phyloP scores from a whole-genome alignment of 2,113 vertebrate genomes.

The Tonatia bakeri region DNA sequence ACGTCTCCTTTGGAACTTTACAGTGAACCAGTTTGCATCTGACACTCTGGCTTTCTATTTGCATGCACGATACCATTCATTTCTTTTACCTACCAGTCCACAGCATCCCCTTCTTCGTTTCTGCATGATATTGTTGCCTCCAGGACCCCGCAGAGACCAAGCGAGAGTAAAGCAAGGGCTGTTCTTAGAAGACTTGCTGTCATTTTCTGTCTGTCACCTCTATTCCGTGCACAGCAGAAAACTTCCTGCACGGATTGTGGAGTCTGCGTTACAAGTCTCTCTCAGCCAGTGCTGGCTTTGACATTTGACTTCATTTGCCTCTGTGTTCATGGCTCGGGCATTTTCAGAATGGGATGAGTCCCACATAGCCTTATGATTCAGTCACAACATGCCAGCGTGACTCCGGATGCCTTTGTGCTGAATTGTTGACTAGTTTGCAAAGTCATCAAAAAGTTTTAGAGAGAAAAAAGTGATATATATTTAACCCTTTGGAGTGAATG shows the following conservation, averaged over 20 bases:
- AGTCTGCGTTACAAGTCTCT: not conserved
- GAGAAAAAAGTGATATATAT: not conserved
- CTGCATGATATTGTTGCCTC: constrained; percentile 86
- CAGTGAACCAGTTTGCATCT: not conserved
- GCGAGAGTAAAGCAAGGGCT: constrained; percentile 47
- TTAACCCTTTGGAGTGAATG: constrained; percentile 24
- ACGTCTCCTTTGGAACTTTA: not conserved
- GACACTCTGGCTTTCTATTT: not conserved
- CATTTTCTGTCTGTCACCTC: constrained; percentile 67
- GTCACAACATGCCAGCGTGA: constrained; percentile 60
- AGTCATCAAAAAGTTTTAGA: constrained; percentile 51
- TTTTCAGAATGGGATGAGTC: not conserved
- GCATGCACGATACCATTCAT: accelerated
- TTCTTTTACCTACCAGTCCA: constrained; percentile 91
- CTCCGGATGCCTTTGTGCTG: constrained; percentile 25
- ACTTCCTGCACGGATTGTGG: not conserved
- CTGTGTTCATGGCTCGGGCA: not conserved
- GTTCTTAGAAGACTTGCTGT: not conserved
- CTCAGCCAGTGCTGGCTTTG: not conserved
- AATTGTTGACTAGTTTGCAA: constrained; percentile 36
- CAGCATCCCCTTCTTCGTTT: constrained; percentile 87
- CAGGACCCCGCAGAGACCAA: constrained; percentile 32
- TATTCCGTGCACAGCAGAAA: not conserved
- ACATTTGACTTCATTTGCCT: not conserved
- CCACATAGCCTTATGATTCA: constrained; percentile 8